Evolutionary conservation across 2,888 invertebrate species (phyloP).

Genomic region (Drosophila mercatorum): DNA sequence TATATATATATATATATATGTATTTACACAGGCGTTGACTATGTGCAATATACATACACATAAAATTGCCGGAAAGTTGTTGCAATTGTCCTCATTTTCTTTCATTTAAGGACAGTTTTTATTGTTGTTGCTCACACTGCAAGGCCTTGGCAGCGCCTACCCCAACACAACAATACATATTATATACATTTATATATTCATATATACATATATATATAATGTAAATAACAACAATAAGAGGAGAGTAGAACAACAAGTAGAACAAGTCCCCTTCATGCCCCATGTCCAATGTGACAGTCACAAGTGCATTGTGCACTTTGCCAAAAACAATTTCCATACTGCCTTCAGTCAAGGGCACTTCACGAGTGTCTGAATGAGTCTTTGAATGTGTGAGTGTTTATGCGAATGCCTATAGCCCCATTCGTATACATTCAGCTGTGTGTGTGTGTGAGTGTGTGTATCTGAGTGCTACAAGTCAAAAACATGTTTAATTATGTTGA

Average conservation of each 20-base stretch:
- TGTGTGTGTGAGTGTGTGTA: background rate
- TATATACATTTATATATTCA: constrained; percentile 40
- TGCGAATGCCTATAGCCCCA: constrained; percentile 23
- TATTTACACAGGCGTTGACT: too few species aligned
- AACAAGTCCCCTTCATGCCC: too few species aligned
- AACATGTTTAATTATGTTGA: constrained; percentile 70
- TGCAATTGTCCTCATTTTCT: constrained; percentile 77
- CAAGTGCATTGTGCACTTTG: constrained; percentile 79
- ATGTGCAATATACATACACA: constrained; percentile 8
- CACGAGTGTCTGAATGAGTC: constrained; percentile 55
- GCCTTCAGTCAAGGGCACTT: constrained; percentile 68
- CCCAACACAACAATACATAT: constrained; percentile 33
- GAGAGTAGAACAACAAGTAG: too few species aligned
- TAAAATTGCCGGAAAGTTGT: constrained; percentile 77
- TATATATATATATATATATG: too few species aligned
- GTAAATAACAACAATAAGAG: too few species aligned
- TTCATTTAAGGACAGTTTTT: constrained; percentile 70
- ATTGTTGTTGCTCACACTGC: constrained; percentile 33
- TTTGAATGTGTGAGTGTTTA: constrained; percentile 29
- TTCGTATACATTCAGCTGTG: constrained; percentile 32
- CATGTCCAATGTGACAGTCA: constrained; percentile 59
- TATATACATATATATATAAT: background rate
- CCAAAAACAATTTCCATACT: constrained; percentile 73
- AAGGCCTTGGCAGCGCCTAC: constrained; percentile 14
- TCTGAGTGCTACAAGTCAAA: constrained; percentile 56